phyloP scores from a whole-genome alignment of 2,888 invertebrate genomes.

The Uloborus plumipes region DNA sequence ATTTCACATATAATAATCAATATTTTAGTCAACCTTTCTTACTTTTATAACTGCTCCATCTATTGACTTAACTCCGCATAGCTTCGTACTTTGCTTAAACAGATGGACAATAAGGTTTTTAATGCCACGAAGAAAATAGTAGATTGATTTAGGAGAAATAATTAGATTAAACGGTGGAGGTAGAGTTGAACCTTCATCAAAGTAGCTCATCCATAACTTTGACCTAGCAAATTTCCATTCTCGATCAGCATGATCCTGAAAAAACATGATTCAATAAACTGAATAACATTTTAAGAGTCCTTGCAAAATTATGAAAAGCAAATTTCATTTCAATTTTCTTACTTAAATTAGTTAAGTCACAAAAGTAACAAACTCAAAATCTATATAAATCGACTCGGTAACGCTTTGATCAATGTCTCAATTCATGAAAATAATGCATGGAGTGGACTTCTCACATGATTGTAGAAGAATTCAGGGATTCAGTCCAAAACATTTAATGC shows the following conservation, averaged over 20 bases:
- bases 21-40: not conserved
- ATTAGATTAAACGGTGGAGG: constrained; percentile 76
- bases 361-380: too few relatives aligned
- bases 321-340: too few relatives aligned
- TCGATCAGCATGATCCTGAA: constrained; percentile 75
- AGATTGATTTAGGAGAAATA: constrained; percentile 73
- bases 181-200: constrained; percentile 75
- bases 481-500: too few relatives aligned
- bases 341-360: too few relatives aligned
- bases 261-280: not conserved
- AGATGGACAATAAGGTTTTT: constrained; percentile 21
- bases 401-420: too few relatives aligned
- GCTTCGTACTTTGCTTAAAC: constrained; percentile 6
- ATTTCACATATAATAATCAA: too few relatives aligned
- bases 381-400: too few relatives aligned
- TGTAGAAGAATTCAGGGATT: too few relatives aligned
- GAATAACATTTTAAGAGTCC: too few relatives aligned
- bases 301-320: too few relatives aligned
- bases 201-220: constrained; percentile 76
- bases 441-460: too few relatives aligned
- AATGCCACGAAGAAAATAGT: constrained; percentile 54
- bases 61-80: constrained; percentile 41
- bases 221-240: constrained; percentile 76
- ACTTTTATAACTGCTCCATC: constrained; percentile 51
- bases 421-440: too few relatives aligned